A percentile compares a stretch with the other conserved stretches of the same genome.
Conservation (phyloP, 2,797 vertebrate genomes). For the Chaunax sp. region DNA sequence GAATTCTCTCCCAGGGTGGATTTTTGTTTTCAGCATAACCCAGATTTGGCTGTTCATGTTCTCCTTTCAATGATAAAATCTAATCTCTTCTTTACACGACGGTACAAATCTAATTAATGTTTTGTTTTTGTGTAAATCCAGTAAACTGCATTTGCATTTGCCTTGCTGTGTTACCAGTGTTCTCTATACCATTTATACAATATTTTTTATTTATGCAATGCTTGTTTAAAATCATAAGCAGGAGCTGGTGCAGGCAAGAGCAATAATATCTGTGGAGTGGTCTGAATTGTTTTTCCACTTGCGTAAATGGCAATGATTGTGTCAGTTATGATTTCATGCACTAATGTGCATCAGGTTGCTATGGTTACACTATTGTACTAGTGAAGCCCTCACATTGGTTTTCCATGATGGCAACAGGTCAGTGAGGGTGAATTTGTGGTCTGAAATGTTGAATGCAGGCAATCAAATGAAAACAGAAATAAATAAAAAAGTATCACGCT, state of each 20-base stretch:
- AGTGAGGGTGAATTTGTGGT: conserved; percentile 16
- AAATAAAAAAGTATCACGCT: neutral
- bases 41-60: conserved; percentile 61
- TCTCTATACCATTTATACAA: conserved; percentile 34
- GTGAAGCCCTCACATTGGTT: conserved; percentile 54
- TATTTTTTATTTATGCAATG: conserved; percentile 19
- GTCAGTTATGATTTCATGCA: conserved; percentile 78
- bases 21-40: conserved; percentile 50
- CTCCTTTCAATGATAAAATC: conserved; percentile 40
- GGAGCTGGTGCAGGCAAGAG: conserved; percentile 39
- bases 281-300: conserved; percentile 66
- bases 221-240: conserved; percentile 43
- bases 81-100: conserved; percentile 56
- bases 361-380: conserved; percentile 73
- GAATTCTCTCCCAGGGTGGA: conserved; percentile 51
- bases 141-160: conserved; percentile 56
- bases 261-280: conserved; percentile 45
- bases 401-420: conserved; percentile 57
- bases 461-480: neutral
- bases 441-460: neutral
- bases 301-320: conserved; percentile 70
- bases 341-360: conserved; percentile 78
- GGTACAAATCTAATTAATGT: conserved; percentile 51
- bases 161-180: conserved; percentile 36
- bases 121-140: conserved; percentile 69